Percentiles rank a stretch among this genome's conserved stretches.
Conservation (phyloP, 1,140 invertebrate genomes). For the Drosophila busckii region DNA sequence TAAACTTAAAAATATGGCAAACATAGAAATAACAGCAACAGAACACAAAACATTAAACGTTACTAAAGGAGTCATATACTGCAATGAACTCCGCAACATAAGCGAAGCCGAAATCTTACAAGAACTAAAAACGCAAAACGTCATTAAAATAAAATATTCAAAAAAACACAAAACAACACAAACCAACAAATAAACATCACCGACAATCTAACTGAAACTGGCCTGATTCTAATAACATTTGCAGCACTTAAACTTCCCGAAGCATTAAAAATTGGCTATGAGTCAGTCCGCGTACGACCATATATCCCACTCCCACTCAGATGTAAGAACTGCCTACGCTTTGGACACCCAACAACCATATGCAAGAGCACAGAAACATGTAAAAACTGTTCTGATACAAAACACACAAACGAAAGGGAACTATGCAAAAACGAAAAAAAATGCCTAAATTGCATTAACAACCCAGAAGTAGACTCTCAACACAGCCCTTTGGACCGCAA, state of each 20-base stretch:
- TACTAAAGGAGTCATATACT: background rate
- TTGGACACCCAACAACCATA: no score
- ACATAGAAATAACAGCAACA: no score
- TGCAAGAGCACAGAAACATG: no score
- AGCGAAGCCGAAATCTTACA: background rate
- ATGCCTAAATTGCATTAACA: no score
- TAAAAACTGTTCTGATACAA: no score
- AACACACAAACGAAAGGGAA: no score
- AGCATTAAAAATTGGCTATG: background rate
- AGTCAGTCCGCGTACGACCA: background rate
- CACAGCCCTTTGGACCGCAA: no score
- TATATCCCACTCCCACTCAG: slow-evolving; percentile 2
- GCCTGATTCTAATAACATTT: background rate
- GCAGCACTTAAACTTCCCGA: background rate
- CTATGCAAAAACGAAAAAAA: no score
- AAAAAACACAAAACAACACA: background rate
- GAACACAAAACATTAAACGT: background rate
- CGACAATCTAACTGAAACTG: background rate
- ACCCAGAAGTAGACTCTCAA: no score
- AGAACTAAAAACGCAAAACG: slow-evolving; percentile 1
- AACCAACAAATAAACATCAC: no score
- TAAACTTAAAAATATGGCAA: no score
- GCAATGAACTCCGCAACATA: background rate
- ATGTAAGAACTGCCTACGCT: no score
- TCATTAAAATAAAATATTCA: background rate